phyloP scores from a whole-genome alignment of 2,113 vertebrate species.

The Cairina moschata region DNA sequence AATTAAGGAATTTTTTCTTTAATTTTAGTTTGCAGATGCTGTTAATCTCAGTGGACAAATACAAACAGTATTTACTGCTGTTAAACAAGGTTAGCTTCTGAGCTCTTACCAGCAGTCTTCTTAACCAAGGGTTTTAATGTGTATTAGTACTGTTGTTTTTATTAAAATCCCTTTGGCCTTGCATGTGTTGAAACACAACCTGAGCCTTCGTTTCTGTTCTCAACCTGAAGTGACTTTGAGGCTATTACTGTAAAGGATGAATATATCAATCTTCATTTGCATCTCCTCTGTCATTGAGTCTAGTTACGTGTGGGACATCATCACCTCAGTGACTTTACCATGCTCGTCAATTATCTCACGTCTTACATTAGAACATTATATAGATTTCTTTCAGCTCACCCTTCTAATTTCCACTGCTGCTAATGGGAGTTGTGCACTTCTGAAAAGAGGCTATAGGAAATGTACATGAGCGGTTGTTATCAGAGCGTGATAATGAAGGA shows the following conservation, averaged over 20 bases:
- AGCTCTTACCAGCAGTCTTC: constrained; percentile 3
- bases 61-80: constrained; percentile 9
- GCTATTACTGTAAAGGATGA: neutral
- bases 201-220: neutral
- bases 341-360: neutral
- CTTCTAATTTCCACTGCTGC: neutral
- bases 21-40: constrained; percentile 14
- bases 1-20: neutral
- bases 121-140: constrained; percentile 23
- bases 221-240: neutral
- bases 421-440: neutral
- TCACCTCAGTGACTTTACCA: neutral
- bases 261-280: neutral
- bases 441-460: neutral
- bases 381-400: neutral
- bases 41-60: neutral
- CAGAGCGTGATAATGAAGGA: neutral
- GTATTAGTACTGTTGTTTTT: constrained; percentile 16
- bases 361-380: neutral
- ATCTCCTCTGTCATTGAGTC: neutral
- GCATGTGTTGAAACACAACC: neutral
- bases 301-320: neutral
- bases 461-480: neutral
- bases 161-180: neutral
- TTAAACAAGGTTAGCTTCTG: constrained; percentile 33